phyloP scores from a whole-genome alignment of 2,888 invertebrate genomes.

The Therioaphis trifolii region DNA sequence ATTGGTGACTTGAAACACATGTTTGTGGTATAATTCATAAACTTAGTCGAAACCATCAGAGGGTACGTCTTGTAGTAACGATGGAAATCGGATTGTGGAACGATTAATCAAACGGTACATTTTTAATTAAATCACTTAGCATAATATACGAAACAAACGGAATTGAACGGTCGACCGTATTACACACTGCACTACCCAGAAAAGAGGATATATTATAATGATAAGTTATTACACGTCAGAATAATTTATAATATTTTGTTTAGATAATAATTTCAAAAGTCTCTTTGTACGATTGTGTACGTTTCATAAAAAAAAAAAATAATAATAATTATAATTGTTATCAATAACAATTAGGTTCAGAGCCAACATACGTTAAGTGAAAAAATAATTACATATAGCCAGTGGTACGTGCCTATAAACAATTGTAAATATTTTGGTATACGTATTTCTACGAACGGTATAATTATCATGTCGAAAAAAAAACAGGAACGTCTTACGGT shows the following conservation, averaged over 20 bases:
- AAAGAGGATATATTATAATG: background rate
- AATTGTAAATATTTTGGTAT: background rate
- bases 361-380: background rate
- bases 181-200: too few relatives aligned
- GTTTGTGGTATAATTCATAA: too few relatives aligned
- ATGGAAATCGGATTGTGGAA: slow-evolving; percentile 6
- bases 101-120: slow-evolving; percentile 20
- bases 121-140: slow-evolving; percentile 6
- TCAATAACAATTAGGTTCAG: background rate
- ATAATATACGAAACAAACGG: slow-evolving; percentile 6
- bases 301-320: background rate
- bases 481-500: background rate
- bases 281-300: background rate
- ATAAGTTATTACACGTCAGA: background rate
- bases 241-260: background rate
- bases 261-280: background rate
- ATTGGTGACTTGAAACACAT: too few relatives aligned
- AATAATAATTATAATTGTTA: background rate
- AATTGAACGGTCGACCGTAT: background rate
- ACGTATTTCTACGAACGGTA: background rate
- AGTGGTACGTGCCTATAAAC: slow-evolving; percentile 6
- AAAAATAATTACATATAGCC: background rate
- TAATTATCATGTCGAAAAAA: background rate
- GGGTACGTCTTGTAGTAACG: too few relatives aligned
- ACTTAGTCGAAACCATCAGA: too few relatives aligned